These are phyloP conservation scores for Auanema sp. DNA, from an alignment of 2,888 invertebrate genomes.

Conservation along the genomic window DNA sequence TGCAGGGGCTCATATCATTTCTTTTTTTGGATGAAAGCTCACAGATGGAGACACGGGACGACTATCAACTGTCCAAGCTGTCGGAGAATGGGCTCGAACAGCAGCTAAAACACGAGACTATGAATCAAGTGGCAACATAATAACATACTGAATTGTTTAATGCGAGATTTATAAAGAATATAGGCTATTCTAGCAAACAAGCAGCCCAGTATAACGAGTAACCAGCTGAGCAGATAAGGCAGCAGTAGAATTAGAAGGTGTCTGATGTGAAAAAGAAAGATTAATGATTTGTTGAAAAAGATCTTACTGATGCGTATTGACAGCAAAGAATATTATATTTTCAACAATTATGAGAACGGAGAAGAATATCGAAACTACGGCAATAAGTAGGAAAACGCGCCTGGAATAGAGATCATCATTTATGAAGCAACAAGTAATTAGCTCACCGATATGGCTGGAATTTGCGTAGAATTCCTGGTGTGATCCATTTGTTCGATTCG, in stretches of 20 bases:
- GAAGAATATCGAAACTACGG: slow-evolving; percentile 6
- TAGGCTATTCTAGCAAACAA: not conserved
- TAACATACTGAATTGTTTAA: not conserved
- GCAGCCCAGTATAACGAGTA: too few relatives aligned
- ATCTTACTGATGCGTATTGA: slow-evolving; percentile 1
- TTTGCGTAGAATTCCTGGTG: slow-evolving; percentile 1
- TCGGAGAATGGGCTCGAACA: not conserved
- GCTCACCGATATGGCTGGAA: slow-evolving; percentile 3
- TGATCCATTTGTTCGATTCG: not conserved
- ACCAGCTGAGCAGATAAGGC: too few relatives aligned
- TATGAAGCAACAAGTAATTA: not conserved
- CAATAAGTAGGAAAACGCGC: not conserved
- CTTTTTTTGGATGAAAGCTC: not conserved
- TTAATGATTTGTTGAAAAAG: not conserved
- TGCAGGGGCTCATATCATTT: not conserved
- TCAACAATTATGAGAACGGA: slow-evolving; percentile 2
- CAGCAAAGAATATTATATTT: slow-evolving; percentile 1
- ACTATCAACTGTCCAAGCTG: slow-evolving; percentile 6
- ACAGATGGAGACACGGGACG: not conserved
- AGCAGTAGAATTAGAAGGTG: too few relatives aligned
- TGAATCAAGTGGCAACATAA: too few relatives aligned
- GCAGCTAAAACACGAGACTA: slow-evolving; percentile 1
- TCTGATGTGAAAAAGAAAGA: too few relatives aligned
- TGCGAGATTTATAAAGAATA: not conserved
- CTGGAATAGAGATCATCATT: not conserved